Conservation (phyloP, 2,888 invertebrate genomes). For the Deilephila elpenor region DNA sequence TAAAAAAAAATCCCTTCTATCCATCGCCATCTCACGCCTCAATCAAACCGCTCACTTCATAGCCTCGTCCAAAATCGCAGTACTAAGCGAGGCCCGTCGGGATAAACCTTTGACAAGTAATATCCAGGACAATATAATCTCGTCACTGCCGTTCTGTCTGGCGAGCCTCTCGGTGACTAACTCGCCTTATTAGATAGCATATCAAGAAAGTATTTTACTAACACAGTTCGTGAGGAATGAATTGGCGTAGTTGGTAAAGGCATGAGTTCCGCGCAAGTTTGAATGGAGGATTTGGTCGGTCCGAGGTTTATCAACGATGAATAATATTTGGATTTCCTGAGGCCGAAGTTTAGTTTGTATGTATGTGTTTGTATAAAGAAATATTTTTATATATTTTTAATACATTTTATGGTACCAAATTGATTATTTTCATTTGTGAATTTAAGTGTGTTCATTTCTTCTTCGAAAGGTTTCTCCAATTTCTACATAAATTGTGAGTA, state of each 20-base stretch:
- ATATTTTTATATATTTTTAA: too few species aligned
- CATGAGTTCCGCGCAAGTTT: not conserved
- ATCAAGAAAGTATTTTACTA: conserved; percentile 5
- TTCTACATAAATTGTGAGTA: too few species aligned
- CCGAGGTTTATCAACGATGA: too few species aligned
- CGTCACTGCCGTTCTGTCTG: conserved; percentile 41
- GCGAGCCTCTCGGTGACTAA: conserved; percentile 10
- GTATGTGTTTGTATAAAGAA: too few species aligned
- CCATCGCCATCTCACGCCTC: not conserved
- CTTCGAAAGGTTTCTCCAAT: too few species aligned
- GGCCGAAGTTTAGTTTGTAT: too few species aligned
- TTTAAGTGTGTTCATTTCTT: too few species aligned
- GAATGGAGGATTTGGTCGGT: not conserved
- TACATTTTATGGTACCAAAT: too few species aligned
- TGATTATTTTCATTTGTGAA: too few species aligned
- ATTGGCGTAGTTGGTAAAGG: not conserved
- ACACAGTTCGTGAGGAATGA: not conserved
- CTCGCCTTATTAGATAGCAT: conserved; percentile 4
- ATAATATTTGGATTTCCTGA: too few species aligned
- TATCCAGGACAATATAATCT: conserved; percentile 53
- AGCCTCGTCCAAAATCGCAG: conserved; percentile 30
- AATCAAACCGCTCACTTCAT: conserved; percentile 8
- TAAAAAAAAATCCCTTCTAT: not conserved
- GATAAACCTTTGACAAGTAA: conserved; percentile 56
- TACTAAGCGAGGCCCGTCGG: conserved; percentile 42